Evolutionary conservation across 2,888 invertebrate species (phyloP).

Genomic region (Andrena chrysosceles): DNA sequence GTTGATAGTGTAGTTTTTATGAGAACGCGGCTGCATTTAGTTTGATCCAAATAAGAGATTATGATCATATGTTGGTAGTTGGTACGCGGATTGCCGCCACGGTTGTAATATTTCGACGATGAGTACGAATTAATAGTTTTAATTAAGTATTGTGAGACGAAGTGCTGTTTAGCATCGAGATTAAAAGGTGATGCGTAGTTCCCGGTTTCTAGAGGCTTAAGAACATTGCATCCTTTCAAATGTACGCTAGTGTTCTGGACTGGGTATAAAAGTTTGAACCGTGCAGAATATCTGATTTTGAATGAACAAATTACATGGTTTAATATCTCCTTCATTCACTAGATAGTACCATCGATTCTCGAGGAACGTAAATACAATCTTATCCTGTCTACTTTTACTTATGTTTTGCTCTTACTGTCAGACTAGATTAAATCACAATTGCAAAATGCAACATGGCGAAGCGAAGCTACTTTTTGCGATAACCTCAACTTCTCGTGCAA

Average conservation of each 20-base stretch:
- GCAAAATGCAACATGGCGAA: constrained; percentile 70
- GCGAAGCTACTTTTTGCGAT: constrained; percentile 53
- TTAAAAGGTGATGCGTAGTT: constrained; percentile 50
- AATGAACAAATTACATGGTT: constrained; percentile 8
- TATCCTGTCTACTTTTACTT: constrained; percentile 23
- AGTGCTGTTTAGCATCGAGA: constrained; percentile 47
- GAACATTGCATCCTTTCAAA: constrained; percentile 11
- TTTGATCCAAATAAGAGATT: constrained; percentile 54
- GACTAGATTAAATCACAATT: constrained; percentile 48
- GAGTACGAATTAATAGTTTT: constrained; percentile 52
- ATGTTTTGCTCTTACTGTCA: constrained; percentile 51
- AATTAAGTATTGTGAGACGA: constrained; percentile 39
- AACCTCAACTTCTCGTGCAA: constrained; percentile 60
- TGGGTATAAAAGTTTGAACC: constrained; percentile 10
- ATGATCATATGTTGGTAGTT: constrained; percentile 60
- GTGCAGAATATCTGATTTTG: constrained; percentile 16
- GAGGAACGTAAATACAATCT: background rate
- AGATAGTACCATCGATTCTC: background rate
- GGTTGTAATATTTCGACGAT: constrained; percentile 54
- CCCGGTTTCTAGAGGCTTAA: background rate
- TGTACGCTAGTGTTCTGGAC: background rate
- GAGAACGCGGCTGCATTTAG: constrained; percentile 53
- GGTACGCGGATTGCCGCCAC: constrained; percentile 60
- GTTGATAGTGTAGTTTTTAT: constrained; percentile 14
- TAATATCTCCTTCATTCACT: background rate